phyloP scores from a whole-genome alignment of 2,797 vertebrate genomes.

The Anguilla pacifica region DNA sequence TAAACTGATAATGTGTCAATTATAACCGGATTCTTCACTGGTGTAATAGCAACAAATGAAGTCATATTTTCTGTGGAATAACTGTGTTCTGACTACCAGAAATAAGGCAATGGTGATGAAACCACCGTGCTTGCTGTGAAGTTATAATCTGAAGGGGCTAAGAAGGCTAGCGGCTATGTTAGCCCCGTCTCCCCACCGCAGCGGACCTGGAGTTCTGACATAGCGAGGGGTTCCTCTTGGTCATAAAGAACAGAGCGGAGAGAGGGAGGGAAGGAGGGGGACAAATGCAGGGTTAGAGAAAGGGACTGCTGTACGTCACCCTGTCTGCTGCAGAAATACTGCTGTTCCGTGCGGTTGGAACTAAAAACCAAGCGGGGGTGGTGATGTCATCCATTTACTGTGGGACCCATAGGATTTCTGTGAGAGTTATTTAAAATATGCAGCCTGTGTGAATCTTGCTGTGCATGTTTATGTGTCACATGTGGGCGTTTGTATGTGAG shows the following conservation, averaged over 20 bases:
- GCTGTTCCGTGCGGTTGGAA: conserved; percentile 7
- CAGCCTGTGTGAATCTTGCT: background rate
- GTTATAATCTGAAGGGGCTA: conserved; percentile 46
- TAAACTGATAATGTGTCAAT: background rate
- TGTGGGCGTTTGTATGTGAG: background rate
- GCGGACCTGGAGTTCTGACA: conserved; percentile 46
- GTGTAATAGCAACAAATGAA: background rate
- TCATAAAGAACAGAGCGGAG: conserved; percentile 53
- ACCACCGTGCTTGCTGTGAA: conserved; percentile 43
- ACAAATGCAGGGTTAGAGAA: conserved; percentile 43
- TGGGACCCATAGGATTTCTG: conserved; percentile 21
- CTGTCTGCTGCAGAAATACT: conserved; percentile 20
- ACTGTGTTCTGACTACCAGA: background rate
- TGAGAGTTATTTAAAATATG: conserved; percentile 18
- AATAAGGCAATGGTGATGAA: conserved; percentile 14
- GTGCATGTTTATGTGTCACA: background rate
- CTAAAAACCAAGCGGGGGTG: background rate
- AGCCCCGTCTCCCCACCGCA: conserved; percentile 61
- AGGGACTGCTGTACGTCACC: background rate
- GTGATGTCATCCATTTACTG: conserved; percentile 24
- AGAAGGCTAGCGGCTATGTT: conserved; percentile 55
- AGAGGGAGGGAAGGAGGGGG: conserved; percentile 32
- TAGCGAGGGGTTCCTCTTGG: conserved; percentile 51
- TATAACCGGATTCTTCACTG: background rate
- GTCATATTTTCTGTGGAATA: background rate